These are phyloP conservation scores for Dione vanillae DNA, from an alignment of 2,888 invertebrate genomes.

Conservation along the genomic window DNA sequence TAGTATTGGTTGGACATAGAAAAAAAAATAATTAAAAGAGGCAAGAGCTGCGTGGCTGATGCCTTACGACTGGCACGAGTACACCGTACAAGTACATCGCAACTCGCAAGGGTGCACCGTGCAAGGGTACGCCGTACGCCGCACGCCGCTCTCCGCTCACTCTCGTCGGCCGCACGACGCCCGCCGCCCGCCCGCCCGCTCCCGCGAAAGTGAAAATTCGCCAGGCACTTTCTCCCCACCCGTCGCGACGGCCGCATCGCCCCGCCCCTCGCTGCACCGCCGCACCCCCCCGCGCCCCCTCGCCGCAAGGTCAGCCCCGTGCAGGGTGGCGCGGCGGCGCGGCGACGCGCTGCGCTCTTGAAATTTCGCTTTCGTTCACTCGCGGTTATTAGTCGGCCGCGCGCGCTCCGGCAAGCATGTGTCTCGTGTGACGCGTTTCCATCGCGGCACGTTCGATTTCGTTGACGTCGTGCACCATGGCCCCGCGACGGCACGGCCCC, in stretches of 20 bases:
- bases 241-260: constrained; percentile 53
- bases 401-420: constrained; percentile 85
- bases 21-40: constrained; percentile 10
- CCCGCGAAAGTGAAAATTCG: constrained; percentile 80
- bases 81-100: not conserved
- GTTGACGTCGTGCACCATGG: constrained; percentile 76
- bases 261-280: constrained; percentile 70
- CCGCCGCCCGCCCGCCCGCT: constrained; percentile 57
- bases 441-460: constrained; percentile 76
- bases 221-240: constrained; percentile 83
- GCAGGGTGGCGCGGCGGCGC: constrained; percentile 60
- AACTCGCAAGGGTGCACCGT: not conserved
- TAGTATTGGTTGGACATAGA: not conserved
- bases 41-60: not conserved
- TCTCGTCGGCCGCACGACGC: constrained; percentile 51
- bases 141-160: not conserved
- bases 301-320: constrained; percentile 55
- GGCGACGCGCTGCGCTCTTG: constrained; percentile 85
- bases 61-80: not conserved
- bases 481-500: constrained; percentile 80
- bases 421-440: constrained; percentile 81
- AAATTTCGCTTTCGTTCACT: constrained; percentile 88
- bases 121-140: constrained; percentile 5
- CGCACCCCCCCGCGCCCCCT: constrained; percentile 57
- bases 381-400: constrained; percentile 85